These are phyloP conservation scores for Lycophotia porphyrea DNA, from an alignment of 2,888 invertebrate genomes.

Conservation along the genomic window DNA sequence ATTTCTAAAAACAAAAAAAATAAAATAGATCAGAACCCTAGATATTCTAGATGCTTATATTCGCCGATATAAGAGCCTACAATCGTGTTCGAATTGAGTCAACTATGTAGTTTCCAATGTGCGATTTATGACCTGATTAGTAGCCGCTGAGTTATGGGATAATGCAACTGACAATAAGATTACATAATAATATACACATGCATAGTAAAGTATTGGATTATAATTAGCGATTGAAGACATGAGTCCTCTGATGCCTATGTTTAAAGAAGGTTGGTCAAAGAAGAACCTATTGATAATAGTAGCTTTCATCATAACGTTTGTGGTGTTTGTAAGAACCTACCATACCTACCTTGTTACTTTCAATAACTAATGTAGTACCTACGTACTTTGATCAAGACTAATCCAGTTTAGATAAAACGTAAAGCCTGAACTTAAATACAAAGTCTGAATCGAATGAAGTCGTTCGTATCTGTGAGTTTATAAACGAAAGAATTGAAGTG, in stretches of 20 bases:
- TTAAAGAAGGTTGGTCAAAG: not conserved
- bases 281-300: not conserved
- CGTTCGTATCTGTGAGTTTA: slow-evolving; percentile 60
- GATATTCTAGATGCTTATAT: not conserved
- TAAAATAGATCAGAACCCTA: not conserved
- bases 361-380: not conserved
- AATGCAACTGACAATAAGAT: slow-evolving; percentile 11
- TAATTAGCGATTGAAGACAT: not conserved
- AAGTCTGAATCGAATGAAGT: slow-evolving; percentile 58
- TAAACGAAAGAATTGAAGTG: slow-evolving; percentile 66
- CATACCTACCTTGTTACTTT: not conserved
- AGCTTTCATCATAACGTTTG: not conserved
- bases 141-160: slow-evolving; percentile 11
- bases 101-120: slow-evolving; percentile 20
- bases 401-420: not conserved
- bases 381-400: not conserved
- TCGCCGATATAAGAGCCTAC: not conserved
- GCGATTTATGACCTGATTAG: slow-evolving; percentile 23
- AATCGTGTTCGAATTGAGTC: slow-evolving; percentile 11
- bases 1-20: not conserved
- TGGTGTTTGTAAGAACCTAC: not conserved
- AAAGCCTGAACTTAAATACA: slow-evolving; percentile 5
- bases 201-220: not conserved
- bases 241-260: not conserved
- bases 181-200: not conserved